Conservation (phyloP, 2,888 invertebrate species). For the Tipula confusa region DNA sequence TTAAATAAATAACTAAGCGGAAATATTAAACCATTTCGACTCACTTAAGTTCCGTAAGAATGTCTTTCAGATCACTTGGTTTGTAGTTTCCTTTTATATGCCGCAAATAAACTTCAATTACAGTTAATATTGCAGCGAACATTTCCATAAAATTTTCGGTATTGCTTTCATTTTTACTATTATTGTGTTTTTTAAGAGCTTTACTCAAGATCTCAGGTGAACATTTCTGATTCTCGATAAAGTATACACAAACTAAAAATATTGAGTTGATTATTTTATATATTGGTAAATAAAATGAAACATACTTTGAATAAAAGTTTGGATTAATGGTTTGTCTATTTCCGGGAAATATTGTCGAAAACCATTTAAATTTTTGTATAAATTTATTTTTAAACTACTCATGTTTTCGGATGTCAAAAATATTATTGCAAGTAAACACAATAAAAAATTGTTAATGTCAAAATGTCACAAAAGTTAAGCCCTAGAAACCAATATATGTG, state of each 20-base stretch:
- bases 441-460: not conserved
- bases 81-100: conserved; percentile 50
- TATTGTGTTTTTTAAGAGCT: conserved; percentile 47
- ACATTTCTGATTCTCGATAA: conserved; percentile 48
- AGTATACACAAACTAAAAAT: conserved; percentile 47
- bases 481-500: too few relatives aligned
- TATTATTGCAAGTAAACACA: not conserved
- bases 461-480: not conserved
- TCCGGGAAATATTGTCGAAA: conserved; percentile 43
- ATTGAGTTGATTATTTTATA: too few relatives aligned
- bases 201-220: conserved; percentile 48
- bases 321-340: conserved; percentile 46
- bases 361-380: not conserved
- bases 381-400: not conserved
- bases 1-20: too few relatives aligned
- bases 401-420: not conserved
- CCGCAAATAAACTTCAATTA: conserved; percentile 52
- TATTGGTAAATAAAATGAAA: not conserved
- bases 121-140: conserved; percentile 51
- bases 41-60: conserved; percentile 51
- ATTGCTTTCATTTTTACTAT: conserved; percentile 45
- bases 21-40: too few relatives aligned
- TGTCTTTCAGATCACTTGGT: conserved; percentile 51
- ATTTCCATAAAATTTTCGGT: conserved; percentile 53
- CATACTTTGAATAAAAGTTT: conserved; percentile 46